Percentiles rank a stretch among this genome's conserved stretches.
Conservation (phyloP, 1,140 invertebrate genomes). For the Drosophila asahinai region DNA sequence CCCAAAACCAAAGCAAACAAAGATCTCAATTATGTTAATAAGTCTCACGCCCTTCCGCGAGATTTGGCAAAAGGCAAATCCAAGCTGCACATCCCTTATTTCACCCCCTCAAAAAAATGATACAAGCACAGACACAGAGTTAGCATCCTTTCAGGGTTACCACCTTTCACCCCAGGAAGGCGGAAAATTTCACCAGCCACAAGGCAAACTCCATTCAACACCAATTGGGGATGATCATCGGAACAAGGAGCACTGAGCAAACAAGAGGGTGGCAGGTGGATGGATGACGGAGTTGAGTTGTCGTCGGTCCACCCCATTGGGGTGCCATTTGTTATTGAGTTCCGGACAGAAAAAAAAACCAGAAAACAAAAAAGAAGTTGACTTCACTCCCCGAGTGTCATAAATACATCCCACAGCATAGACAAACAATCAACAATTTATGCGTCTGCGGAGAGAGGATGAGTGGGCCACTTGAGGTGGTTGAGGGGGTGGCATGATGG, state of each 20-base stretch:
- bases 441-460: slow-evolving; percentile 46
- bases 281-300: slow-evolving; percentile 55
- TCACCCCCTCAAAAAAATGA: background rate
- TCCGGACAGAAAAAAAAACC: slow-evolving; percentile 9
- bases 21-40: slow-evolving; percentile 82
- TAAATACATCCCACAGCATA: slow-evolving; percentile 75
- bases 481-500: slow-evolving; percentile 10
- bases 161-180: slow-evolving; percentile 71
- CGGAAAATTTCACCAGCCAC: slow-evolving; percentile 49
- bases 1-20: slow-evolving; percentile 56
- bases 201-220: slow-evolving; percentile 81
- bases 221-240: slow-evolving; percentile 84
- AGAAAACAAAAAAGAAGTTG: slow-evolving; percentile 44
- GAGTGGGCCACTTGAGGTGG: slow-evolving; percentile 47
- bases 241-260: slow-evolving; percentile 20
- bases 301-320: slow-evolving; percentile 65
- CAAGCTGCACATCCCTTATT: slow-evolving; percentile 14
- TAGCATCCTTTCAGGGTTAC: slow-evolving; percentile 60
- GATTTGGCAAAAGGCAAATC: slow-evolving; percentile 51
- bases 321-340: slow-evolving; percentile 77
- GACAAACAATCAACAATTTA: slow-evolving; percentile 84
- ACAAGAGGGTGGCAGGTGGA: slow-evolving; percentile 33
- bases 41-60: slow-evolving; percentile 71
- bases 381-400: slow-evolving; percentile 71
- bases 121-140: slow-evolving; percentile 15